These are phyloP conservation scores for Gryon sp. DNA, from an alignment of 1,140 invertebrate species.

Conservation along the genomic window DNA sequence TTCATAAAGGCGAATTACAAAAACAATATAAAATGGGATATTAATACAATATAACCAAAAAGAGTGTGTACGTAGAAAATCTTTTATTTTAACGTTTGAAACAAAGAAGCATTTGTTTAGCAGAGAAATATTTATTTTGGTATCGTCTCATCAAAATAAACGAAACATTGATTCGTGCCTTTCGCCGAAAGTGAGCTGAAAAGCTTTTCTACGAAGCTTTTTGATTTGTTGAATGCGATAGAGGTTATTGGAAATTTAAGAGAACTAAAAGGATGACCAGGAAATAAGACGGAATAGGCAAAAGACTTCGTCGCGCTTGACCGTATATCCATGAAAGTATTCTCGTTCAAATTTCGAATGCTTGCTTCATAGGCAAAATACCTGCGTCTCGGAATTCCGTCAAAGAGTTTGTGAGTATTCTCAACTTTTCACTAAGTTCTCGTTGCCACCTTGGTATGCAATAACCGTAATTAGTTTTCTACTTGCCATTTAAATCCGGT, in stretches of 20 bases:
- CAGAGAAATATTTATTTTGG: slow-evolving; percentile 52
- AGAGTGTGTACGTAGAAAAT: slow-evolving; percentile 40
- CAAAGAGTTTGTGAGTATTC: slow-evolving; percentile 20
- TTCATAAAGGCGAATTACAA: no score
- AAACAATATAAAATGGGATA: no score
- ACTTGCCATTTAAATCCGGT: slow-evolving; percentile 4
- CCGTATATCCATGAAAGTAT: slow-evolving; percentile 46
- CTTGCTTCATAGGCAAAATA: slow-evolving; percentile 34
- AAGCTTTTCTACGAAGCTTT: slow-evolving; percentile 33
- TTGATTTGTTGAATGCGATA: slow-evolving; percentile 53
- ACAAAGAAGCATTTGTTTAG: slow-evolving; percentile 30
- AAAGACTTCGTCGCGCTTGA: slow-evolving; percentile 65
- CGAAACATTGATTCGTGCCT: slow-evolving; percentile 33
- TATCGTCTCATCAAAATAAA: slow-evolving; percentile 3
- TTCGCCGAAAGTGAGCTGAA: slow-evolving; percentile 31
- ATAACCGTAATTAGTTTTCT: slow-evolving; percentile 44
- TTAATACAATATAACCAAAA: no score
- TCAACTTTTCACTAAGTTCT: background rate
- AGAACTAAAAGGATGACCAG: slow-evolving; percentile 49
- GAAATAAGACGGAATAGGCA: slow-evolving; percentile 33
- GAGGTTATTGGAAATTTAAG: slow-evolving; percentile 69
- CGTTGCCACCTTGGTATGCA: slow-evolving; percentile 24
- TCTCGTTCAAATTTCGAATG: slow-evolving; percentile 27
- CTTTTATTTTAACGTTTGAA: slow-evolving; percentile 53
- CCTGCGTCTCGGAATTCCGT: slow-evolving; percentile 57